Evolutionary conservation across 2,113 vertebrate genomes (phyloP).

Genomic region (Prinia subflava): DNA sequence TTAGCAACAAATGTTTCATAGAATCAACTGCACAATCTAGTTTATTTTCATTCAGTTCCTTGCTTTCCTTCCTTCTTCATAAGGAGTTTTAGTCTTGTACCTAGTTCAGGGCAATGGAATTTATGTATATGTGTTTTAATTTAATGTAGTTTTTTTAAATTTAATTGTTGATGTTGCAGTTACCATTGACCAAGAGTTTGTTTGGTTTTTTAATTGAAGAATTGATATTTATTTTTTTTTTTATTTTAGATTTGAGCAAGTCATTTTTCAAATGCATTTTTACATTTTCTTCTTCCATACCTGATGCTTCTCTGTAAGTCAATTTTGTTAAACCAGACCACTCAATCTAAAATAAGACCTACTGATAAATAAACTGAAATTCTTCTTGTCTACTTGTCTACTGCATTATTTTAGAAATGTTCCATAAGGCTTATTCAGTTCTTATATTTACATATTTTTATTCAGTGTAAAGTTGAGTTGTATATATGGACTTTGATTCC

Average conservation of each 20-base stretch:
- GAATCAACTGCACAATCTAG: not conserved
- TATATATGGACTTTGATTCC: not conserved
- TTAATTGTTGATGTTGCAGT: not conserved
- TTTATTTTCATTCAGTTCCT: not conserved
- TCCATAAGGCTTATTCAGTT: not conserved
- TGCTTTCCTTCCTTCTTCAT: not conserved
- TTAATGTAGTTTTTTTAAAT: not conserved
- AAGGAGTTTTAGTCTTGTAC: not conserved
- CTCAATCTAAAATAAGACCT: not conserved
- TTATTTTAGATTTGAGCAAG: not conserved
- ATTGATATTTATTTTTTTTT: not conserved
- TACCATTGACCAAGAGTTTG: not conserved
- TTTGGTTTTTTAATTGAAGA: not conserved
- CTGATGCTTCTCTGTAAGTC: not conserved
- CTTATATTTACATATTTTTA: not conserved
- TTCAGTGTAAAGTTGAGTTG: not conserved
- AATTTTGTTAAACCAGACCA: not conserved
- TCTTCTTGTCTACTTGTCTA: not conserved
- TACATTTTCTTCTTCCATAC: not conserved
- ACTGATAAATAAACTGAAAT: not conserved
- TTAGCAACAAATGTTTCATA: not conserved
- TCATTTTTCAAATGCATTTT: not conserved
- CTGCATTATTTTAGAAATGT: not conserved
- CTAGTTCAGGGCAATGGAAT: not conserved
- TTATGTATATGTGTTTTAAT: not conserved